Base-by-base conservation (phyloP, 2,113 vertebrate species). In the Morone saxatilis region DNA sequence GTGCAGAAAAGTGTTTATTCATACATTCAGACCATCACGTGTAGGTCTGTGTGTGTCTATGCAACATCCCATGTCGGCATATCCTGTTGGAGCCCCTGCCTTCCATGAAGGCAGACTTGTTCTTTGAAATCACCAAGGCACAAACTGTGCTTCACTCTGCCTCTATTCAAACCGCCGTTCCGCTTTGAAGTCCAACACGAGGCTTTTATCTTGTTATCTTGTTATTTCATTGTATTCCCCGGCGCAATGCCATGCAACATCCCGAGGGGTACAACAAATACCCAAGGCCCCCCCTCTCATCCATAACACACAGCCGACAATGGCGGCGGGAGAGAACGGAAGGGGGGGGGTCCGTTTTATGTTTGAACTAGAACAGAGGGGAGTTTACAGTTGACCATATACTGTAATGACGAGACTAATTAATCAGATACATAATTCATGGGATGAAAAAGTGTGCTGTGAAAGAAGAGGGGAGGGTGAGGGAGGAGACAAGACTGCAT, bases 181-280 rank as follows among this genome's bases (percentile, higher is more conserved):
- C 12, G 25, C 92, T 93, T 94, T 94, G 92, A 94, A 90, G 91
- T 87, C 90, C 91, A 40, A 62, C 90, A 73, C 63, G 0, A 81
- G 82, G 83, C 89, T 92, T 94, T 94, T 93, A 93, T 94, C 92
- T 93, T 92, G 90, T 92, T 92, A 94, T 94, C 89, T 85, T 83
- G 92, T 90, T 92, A 86, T 91, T 92, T 92, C 87, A 86, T 89
- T 92, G 90, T 92, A 90, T 88, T 89, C 86, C 93, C 88, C 45
- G 0, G 85, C 11, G 87, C 60, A 31, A 80, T 57, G 73, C 86
- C 72, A n/a, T 59, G 79, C 83, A 82, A 38, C 80, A 54, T 89
- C 92, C 88, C 61, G 16, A 79, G 88, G 81, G 92, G 76, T 60
- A 66, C 88, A 85, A 76, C 84, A 86, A 91, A 91, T 71, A 92